phyloP scores from a whole-genome alignment of 2,113 vertebrate genomes.

The Glaucomys volans region DNA sequence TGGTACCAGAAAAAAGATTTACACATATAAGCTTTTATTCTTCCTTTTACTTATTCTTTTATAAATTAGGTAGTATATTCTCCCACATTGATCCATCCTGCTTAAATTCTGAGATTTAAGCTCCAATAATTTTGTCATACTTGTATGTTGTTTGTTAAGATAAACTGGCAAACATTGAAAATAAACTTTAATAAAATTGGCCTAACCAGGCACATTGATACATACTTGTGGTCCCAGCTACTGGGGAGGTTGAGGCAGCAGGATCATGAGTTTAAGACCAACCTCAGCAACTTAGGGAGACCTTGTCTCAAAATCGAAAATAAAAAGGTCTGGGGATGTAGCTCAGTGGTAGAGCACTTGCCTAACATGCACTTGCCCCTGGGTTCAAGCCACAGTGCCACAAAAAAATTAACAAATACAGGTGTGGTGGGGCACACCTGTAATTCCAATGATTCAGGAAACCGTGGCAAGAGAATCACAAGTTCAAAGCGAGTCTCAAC shows the following conservation, averaged over 20 bases:
- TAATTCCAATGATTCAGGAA: no score
- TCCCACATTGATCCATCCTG: not conserved
- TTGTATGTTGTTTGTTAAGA: not conserved
- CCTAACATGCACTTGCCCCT: not conserved
- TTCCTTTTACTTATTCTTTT: slow-evolving; percentile 35
- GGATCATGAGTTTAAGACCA: not conserved
- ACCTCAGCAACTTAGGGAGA: not conserved
- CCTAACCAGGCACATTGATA: not conserved
- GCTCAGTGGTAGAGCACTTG: not conserved
- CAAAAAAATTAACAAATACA: no score
- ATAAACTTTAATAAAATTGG: not conserved
- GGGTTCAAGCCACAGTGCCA: not conserved
- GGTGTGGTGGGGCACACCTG: no score
- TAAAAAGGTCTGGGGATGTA: not conserved
- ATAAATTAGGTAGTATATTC: not conserved
- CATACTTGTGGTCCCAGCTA: not conserved
- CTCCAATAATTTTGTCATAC: not conserved
- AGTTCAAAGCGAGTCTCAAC: no score
- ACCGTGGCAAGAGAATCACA: no score
- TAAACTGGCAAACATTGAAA: slow-evolving; percentile 6
- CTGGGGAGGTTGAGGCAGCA: not conserved
- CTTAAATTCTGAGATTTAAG: slow-evolving; percentile 11
- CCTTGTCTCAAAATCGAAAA: not conserved
- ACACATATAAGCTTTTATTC: not conserved
- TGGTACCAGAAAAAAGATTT: no score